Percentiles rank a stretch among this genome's conserved stretches.
These are phyloP conservation scores for Nestor notabilis DNA, from an alignment of 2,113 vertebrate genomes.

Conservation along the genomic window DNA sequence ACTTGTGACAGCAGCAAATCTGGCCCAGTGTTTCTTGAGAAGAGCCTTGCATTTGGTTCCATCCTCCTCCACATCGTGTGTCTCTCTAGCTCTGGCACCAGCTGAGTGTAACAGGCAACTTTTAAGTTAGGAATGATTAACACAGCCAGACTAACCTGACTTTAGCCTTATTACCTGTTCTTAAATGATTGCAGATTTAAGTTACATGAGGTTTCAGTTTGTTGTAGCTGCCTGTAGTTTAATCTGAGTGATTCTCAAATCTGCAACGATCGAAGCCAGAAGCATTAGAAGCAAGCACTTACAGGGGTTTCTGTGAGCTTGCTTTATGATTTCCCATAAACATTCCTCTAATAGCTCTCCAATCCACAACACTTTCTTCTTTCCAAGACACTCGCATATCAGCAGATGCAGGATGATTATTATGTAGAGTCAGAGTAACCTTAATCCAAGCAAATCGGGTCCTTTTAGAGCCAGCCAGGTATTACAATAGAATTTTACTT, in stretches of 20 bases:
- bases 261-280: not conserved
- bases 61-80: not conserved
- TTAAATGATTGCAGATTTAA: not conserved
- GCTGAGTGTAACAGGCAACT: not conserved
- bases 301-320: not conserved
- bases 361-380: not conserved
- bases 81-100: not conserved
- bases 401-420: not conserved
- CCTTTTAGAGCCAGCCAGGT: not conserved
- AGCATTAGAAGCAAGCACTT: not conserved
- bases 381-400: not conserved
- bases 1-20: constrained; percentile 35
- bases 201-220: not conserved
- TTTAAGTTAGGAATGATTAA: not conserved
- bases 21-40: not conserved
- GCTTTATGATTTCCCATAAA: not conserved
- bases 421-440: not conserved
- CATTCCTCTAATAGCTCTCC: not conserved
- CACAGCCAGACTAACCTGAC: not conserved
- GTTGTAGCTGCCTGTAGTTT: not conserved
- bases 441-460: not conserved
- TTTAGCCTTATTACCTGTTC: not conserved
- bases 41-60: not conserved
- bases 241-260: not conserved
- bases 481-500: not conserved